Evolutionary conservation across 1,140 invertebrate genomes (phyloP).

Genomic region (Penaeus chinensis): DNA sequence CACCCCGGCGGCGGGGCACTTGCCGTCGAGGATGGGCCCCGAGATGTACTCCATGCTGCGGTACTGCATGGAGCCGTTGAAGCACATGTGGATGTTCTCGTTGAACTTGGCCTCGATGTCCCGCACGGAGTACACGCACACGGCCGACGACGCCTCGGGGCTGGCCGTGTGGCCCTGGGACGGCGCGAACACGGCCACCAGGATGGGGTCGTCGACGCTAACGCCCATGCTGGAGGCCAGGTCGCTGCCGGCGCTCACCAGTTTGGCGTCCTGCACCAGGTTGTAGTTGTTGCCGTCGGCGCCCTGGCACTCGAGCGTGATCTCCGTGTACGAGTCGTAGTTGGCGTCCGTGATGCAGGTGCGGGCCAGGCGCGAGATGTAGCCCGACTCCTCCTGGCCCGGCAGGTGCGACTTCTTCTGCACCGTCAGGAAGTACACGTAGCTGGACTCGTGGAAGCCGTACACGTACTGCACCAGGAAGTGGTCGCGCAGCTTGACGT

Average conservation of each 20-base stretch:
- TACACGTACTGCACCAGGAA: constrained; percentile 95
- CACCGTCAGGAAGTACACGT: constrained; percentile 94
- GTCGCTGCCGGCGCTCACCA: constrained; percentile 82
- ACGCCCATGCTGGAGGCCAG: constrained; percentile 84
- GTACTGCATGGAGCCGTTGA: constrained; percentile 91
- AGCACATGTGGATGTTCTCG: constrained; percentile 97
- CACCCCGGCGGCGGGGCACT: constrained; percentile 77
- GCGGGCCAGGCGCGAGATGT: constrained; percentile 84
- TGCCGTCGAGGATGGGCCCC: constrained; percentile 88
- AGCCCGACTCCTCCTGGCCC: constrained; percentile 83
- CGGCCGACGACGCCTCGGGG: constrained; percentile 80
- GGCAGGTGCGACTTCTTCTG: constrained; percentile 92
- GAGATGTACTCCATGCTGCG: constrained; percentile 94
- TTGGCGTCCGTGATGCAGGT: constrained; percentile 94
- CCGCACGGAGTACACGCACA: constrained; percentile 80
- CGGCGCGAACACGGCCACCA: constrained; percentile 87
- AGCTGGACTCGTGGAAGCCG: constrained; percentile 93
- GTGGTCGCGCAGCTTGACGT: constrained; percentile 94
- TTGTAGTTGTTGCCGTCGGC: constrained; percentile 78
- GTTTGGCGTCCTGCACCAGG: constrained; percentile 89
- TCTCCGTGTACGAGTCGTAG: constrained; percentile 92
- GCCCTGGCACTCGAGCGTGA: constrained; percentile 65
- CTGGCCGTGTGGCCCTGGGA: constrained; percentile 85
- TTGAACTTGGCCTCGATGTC: constrained; percentile 94
- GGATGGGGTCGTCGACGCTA: constrained; percentile 79